Evolutionary conservation across 1,140 invertebrate species (phyloP).

Genomic region (Hypsibius dujardini): DNA sequence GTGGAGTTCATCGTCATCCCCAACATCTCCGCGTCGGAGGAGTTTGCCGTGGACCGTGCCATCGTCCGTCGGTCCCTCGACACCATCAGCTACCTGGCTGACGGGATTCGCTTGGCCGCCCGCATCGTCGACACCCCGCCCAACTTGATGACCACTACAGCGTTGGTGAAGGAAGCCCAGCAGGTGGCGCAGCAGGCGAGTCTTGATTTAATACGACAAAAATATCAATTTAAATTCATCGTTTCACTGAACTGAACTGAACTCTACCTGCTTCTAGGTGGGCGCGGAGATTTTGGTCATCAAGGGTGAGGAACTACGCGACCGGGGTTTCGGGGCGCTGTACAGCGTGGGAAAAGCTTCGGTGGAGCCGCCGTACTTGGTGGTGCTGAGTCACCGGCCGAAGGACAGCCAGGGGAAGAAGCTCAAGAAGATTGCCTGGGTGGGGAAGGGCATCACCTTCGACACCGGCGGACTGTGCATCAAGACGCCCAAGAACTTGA

Average conservation of each 20-base stretch:
- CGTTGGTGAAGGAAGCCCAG: conserved; percentile 54
- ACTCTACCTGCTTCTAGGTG: conserved; percentile 31
- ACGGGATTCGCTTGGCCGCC: conserved; percentile 51
- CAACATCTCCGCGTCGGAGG: neutral
- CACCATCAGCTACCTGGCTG: conserved; percentile 33
- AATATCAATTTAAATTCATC: neutral
- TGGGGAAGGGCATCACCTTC: conserved; percentile 79
- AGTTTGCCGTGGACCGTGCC: neutral
- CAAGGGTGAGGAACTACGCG: conserved; percentile 50
- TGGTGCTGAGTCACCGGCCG: conserved; percentile 48
- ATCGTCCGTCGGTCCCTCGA: neutral
- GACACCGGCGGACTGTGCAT: conserved; percentile 80
- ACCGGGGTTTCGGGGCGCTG: conserved; percentile 60
- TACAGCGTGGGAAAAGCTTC: conserved; percentile 72
- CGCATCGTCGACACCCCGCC: conserved; percentile 64
- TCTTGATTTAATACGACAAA: neutral
- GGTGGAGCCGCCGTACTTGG: conserved; percentile 53
- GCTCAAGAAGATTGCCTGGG: conserved; percentile 59
- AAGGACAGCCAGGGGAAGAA: conserved; percentile 35
- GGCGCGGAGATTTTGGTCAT: conserved; percentile 49
- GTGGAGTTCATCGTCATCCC: conserved; percentile 11
- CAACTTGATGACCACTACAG: conserved; percentile 61
- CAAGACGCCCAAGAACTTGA: conserved; percentile 53
- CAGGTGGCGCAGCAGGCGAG: conserved; percentile 37
- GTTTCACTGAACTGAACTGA: too few relatives aligned